Evolutionary conservation across 1,140 invertebrate genomes (phyloP), one percentile per base, ranked within the genome.

Genomic region (Leptonema lineaticorne): DNA sequence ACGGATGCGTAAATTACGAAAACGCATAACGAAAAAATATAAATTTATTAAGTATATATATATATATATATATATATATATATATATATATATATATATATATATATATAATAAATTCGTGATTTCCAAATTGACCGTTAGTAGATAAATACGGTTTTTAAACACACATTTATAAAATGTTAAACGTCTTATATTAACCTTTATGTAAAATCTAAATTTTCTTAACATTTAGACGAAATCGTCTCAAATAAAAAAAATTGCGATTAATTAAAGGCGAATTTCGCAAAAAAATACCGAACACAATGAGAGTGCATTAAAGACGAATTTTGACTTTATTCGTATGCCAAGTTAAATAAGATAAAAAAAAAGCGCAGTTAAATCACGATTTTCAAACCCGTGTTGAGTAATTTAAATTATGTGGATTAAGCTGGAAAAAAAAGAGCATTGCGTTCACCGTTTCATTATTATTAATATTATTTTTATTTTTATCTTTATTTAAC

Each of bases 331-430:
- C n/a, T n/a, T n/a, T n/a, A 45, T 45, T 45, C 11, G 50, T 26
- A 26, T 53, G 24, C 20, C 18, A 53, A 26, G 20, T 22, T 24
- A 24, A 53, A 53, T 24, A 26, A 26, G 16, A 45, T 45, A 45
- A 7, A 45, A 45, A 45, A 45, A n/a, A n/a, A n/a, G n/a, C n/a
- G n/a, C n/a, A 45, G 29, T 26, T 26, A 53, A 53, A 53, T 53
- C 50, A 53, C 50, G 50, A 53, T 53, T n/a, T n/a, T n/a, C n/a
- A n/a, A n/a, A n/a, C n/a, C n/a, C n/a, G n/a, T n/a, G n/a, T n/a
- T n/a, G n/a, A n/a, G n/a, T n/a, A n/a, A n/a, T n/a, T 53, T 53
- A 53, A 53, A 53, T 20, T 53, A 53, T 26, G 50, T 53, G 24
- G 24, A 53, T 53, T 53, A 24, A 7, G 50, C 11, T 24, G 14